A percentile compares a stretch with the other conserved stretches of the same genome.
Conservation (phyloP, 2,113 vertebrate species). For the Harpagus bidentatus region DNA sequence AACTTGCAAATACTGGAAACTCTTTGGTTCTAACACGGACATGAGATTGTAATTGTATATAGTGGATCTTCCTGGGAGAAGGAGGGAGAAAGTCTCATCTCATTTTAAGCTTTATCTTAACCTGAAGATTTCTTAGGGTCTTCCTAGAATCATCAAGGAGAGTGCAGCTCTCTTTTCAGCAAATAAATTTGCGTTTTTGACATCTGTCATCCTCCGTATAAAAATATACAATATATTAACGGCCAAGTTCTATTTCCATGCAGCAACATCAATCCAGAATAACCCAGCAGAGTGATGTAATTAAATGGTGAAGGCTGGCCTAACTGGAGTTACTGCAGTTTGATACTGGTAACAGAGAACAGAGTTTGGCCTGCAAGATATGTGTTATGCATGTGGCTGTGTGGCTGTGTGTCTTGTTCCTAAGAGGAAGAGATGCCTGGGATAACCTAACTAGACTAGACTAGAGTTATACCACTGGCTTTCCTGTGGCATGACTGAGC, state of each 20-base stretch:
- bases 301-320: background rate
- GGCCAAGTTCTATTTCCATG: background rate
- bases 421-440: background rate
- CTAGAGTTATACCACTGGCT: background rate
- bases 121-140: background rate
- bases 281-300: background rate
- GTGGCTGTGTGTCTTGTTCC: background rate
- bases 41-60: background rate
- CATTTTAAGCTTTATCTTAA: background rate
- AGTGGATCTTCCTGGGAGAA: background rate
- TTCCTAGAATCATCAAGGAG: background rate
- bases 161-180: background rate
- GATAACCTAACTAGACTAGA: background rate
- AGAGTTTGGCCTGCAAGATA: background rate
- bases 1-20: background rate
- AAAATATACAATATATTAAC: background rate
- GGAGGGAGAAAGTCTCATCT: background rate
- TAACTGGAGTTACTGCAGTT: background rate
- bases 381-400: fast-evolving
- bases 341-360: background rate
- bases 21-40: background rate
- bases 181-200: background rate
- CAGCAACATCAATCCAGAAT: background rate
- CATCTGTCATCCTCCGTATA: background rate
- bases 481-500: background rate